Conservation (phyloP, 2,113 vertebrate species). For the Malurus elegans region DNA sequence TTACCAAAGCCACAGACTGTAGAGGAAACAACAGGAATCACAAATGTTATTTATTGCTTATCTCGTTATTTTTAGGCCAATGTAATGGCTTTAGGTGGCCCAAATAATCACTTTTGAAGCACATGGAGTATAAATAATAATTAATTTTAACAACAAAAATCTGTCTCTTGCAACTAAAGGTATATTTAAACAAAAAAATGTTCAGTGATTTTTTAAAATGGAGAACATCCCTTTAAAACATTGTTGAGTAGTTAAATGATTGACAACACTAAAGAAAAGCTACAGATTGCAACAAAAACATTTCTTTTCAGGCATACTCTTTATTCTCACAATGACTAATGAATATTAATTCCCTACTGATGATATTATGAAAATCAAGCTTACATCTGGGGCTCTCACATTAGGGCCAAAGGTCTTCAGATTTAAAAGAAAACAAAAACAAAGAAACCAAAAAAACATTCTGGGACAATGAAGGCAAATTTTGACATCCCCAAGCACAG, state of each 20-base stretch:
- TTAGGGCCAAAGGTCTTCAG: not conserved
- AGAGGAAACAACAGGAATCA: not conserved
- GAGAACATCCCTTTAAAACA: not conserved
- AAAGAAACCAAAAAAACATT: not conserved
- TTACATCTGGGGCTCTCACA: not conserved
- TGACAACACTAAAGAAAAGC: not conserved
- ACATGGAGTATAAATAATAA: not conserved
- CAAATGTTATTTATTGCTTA: not conserved
- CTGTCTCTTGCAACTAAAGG: not conserved
- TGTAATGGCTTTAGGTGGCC: not conserved
- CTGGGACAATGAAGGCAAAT: not conserved
- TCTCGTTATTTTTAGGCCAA: not conserved
- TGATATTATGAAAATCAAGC: not conserved
- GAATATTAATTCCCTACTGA: not conserved
- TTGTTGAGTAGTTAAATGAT: not conserved
- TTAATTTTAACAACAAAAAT: not conserved
- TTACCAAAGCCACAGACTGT: not conserved
- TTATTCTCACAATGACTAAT: not conserved
- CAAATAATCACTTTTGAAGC: not conserved
- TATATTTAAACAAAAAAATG: not conserved
- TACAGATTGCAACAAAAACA: not conserved
- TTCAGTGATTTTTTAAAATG: not conserved
- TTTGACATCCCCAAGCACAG: not conserved
- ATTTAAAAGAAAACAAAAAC: not conserved
- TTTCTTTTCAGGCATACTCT: not conserved